phyloP scores from a whole-genome alignment of 1,140 invertebrate genomes.

The Hylaeus anthracinus region DNA sequence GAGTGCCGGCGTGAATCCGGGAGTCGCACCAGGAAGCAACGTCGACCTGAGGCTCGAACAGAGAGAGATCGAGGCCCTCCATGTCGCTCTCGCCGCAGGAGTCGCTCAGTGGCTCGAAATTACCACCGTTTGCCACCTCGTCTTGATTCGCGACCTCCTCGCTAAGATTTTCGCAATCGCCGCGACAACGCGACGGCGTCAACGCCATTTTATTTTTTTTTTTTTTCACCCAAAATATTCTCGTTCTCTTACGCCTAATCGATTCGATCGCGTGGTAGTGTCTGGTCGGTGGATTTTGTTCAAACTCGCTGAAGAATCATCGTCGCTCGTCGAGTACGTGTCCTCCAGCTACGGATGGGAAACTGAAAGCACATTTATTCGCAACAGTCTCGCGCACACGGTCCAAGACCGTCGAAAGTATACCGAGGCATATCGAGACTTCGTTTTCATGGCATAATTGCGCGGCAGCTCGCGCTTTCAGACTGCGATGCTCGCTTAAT shows the following conservation, averaged over 20 bases:
- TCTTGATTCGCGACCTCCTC: conserved; percentile 59
- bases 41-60: conserved; percentile 84
- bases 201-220: conserved; percentile 61
- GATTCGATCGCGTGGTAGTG: no score
- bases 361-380: conserved; percentile 29
- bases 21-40: conserved; percentile 76
- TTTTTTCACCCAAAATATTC: no score
- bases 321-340: background rate
- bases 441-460: conserved; percentile 16
- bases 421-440: conserved; percentile 38
- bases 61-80: conserved; percentile 85
- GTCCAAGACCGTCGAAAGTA: conserved; percentile 6
- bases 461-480: conserved; percentile 20
- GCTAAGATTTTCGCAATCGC: conserved; percentile 44
- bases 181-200: conserved; percentile 56
- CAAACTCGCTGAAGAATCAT: conserved; percentile 4
- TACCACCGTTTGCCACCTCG: conserved; percentile 55
- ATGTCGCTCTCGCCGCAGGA: conserved; percentile 83
- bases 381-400: background rate
- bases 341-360: background rate
- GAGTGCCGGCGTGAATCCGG: conserved; percentile 76
- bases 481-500: conserved; percentile 11
- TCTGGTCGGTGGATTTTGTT: background rate
- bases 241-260: no score
- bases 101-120: conserved; percentile 75